Evolutionary conservation across 2,888 invertebrate species (phyloP).

Genomic region (Ashinkailepas kermadecensis): DNA sequence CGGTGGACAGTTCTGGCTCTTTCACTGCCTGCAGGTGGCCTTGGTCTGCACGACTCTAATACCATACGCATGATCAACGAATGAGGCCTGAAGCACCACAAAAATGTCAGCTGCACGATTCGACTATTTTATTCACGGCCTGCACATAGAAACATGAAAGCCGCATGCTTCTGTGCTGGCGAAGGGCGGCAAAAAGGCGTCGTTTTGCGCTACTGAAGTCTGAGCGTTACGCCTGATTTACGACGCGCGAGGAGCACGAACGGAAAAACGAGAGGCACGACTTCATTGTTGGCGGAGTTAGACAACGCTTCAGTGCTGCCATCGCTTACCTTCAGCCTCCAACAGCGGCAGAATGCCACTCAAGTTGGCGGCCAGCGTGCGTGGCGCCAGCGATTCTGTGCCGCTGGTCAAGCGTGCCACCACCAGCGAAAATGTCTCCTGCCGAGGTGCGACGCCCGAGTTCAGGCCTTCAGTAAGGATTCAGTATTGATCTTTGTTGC

Average conservation of each 20-base stretch:
- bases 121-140: background rate
- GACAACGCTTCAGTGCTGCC: background rate
- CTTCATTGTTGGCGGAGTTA: background rate
- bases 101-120: background rate
- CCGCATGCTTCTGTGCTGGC: background rate
- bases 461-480: no score
- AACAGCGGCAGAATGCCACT: no score
- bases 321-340: no score
- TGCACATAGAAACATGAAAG: background rate
- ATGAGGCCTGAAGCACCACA: background rate
- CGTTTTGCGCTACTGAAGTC: background rate
- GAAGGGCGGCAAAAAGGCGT: background rate
- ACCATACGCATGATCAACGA: background rate
- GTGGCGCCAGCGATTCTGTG: no score
- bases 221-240: background rate
- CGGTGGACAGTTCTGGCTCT: no score
- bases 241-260: background rate
- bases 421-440: no score
- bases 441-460: no score
- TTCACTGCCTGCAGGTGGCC: background rate
- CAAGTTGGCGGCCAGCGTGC: no score
- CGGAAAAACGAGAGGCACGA: background rate
- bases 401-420: no score
- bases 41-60: background rate
- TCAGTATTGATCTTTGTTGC: no score